Evolutionary conservation across 2,888 invertebrate species (phyloP), one percentile per base, ranked within the genome.

Genomic region (Galerucella calmariensis): DNA sequence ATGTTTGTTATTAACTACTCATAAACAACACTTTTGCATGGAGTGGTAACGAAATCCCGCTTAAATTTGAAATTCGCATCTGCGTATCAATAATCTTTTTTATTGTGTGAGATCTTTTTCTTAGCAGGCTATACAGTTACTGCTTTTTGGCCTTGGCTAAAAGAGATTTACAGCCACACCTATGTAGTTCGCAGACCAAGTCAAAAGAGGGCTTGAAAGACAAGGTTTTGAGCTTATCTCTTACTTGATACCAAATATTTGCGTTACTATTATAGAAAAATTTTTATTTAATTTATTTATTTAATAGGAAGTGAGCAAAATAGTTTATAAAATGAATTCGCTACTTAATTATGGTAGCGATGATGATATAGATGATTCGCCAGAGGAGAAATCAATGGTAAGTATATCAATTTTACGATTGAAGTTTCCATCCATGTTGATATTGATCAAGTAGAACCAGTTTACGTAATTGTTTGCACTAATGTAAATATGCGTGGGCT

Each of bases 301-400:
- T 3, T 56, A n/a, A 2, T 62, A 41, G 41, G n/a, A 62, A 62
- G 62, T 35, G 41, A 62, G n/a, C 12, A 41, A 63, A 73, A 69
- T 16, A 70, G 12, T n/a, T 35, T 27, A 24, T 51, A 82, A 81
- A 79, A 95, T 95, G 95, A 93, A 95, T 87, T 92, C 93, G 65
- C 88, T 95, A 75, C 90, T 93, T 77, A 93, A 92, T 84, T 95
- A 95, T 85, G 93, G 92, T 78, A 95, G 94, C 86, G 95, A 94
- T 83, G 94, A 94, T 82, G 94, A 94, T 77, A 90, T 90, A 82
- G 92, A 92, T 59, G 88, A 88, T 69, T 84, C 84, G 2, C 81
- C 83, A 16, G 84, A 84, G 69, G 81, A 82, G 56, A 82, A 80
- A 79, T 79, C 81, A 78, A 79, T 81, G 81, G 87, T 86, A 82